Evolutionary conservation across 2,797 vertebrate species (phyloP).

Genomic region (Zenarchopterus dispar): DNA sequence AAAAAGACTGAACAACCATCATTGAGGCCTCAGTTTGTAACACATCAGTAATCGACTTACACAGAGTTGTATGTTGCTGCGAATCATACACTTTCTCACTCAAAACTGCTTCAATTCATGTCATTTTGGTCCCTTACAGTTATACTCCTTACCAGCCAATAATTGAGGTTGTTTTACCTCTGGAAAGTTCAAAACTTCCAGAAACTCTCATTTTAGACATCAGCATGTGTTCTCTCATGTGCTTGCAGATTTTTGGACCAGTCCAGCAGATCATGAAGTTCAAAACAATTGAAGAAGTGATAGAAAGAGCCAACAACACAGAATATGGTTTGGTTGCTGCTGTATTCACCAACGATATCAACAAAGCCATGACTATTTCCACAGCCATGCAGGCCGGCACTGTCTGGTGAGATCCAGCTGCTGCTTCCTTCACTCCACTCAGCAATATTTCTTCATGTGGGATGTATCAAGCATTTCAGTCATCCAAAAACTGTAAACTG

Average conservation of each 20-base stretch:
- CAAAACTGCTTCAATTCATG: too few relatives aligned
- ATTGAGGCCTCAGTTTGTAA: too few relatives aligned
- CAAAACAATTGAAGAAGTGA: conserved; percentile 96
- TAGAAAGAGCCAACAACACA: conserved; percentile 95
- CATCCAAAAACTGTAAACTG: conserved; percentile 51
- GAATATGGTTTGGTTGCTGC: conserved; percentile 94
- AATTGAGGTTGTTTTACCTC: too few relatives aligned
- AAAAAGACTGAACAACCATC: too few relatives aligned
- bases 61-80: too few relatives aligned
- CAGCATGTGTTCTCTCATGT: conserved; percentile 8
- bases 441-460: conserved; percentile 55
- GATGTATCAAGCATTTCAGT: conserved; percentile 53
- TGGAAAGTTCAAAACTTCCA: background rate
- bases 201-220: background rate
- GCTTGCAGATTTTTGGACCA: conserved; percentile 94
- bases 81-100: too few relatives aligned
- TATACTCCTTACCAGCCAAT: too few relatives aligned
- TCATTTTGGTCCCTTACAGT: too few relatives aligned
- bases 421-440: conserved; percentile 48
- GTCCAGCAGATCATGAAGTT: conserved; percentile 98
- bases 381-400: conserved; percentile 97
- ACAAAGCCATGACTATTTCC: conserved; percentile 95
- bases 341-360: conserved; percentile 96
- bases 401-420: conserved; percentile 88
- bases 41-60: too few relatives aligned